Base-by-base conservation (phyloP, 2,888 invertebrate genomes). In the Eristalis tenax region DNA sequence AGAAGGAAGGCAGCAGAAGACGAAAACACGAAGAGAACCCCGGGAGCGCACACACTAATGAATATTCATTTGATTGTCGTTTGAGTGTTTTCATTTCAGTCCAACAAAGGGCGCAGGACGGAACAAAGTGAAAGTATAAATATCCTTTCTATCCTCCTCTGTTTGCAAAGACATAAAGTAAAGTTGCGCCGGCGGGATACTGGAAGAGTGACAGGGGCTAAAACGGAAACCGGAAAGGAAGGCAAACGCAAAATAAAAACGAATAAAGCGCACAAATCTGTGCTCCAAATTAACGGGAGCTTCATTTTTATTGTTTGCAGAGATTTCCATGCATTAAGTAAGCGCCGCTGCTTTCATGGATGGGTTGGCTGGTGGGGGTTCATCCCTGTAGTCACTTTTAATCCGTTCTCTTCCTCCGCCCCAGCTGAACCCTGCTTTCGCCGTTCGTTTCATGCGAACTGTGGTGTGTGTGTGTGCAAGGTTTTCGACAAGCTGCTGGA, bases 41-140 rank as follows among this genome's bases (percentile, higher is more conserved):
- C 11, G n/a, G 8, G 4, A 50, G 18, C 2, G 18, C 4, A 50
- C 57, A 65, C 28, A 57, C 63, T 73, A 68, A 83, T 83, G 73
- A 78, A 83, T 83, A 74, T 78, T 78, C 77, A 83, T 83, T 83
- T 23, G 68, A 63, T 32, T 77, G 63, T 82, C 66, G 65, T 82
- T 26, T 70, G 65, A 71, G 61, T 82, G 32, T 57, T 57, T 68
- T 57, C 57, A 57, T 68, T 69, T 71, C 57, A 68, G 18, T 77
- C 35, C 38, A 50, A 70, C 32, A 26, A n/a, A 65, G 35, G 35
- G 43, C 43, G 35, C 32, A 70, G 43, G 32, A 28, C 69, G 35
- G 64, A 63, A 59, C 26, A 71, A 70, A 68, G 68, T 61, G 68
- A 76, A 68, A 59, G 43, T 40, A 59, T 68, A 68, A 70, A 66